These are phyloP conservation scores for Aphelenchoides besseyi DNA, from an alignment of 1,140 invertebrate species.

Conservation along the genomic window DNA sequence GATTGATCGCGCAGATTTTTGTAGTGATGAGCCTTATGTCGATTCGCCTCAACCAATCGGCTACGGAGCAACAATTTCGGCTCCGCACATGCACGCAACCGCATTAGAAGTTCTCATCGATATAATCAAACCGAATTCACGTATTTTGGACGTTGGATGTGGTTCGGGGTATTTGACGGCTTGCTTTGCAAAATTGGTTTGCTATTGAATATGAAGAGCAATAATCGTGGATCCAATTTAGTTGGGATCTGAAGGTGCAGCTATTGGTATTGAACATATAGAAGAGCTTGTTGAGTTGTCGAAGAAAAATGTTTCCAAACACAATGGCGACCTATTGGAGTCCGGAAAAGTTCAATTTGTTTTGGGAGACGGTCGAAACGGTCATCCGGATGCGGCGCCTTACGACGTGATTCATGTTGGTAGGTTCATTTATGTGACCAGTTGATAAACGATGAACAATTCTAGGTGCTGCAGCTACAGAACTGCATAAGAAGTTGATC, in stretches of 20 bases:
- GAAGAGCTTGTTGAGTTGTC: slow-evolving; percentile 76
- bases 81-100: slow-evolving; percentile 86
- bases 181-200: slow-evolving; percentile 82
- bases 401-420: slow-evolving; percentile 92
- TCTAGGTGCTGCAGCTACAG: slow-evolving; percentile 71
- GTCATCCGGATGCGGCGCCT: slow-evolving; percentile 72
- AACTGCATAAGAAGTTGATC: no score
- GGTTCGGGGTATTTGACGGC: slow-evolving; percentile 90
- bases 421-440: slow-evolving; percentile 74
- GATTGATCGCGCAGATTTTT: slow-evolving; percentile 79
- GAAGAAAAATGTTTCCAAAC: slow-evolving; percentile 74
- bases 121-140: slow-evolving; percentile 74
- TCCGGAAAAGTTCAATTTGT: slow-evolving; percentile 69
- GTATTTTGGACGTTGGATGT: slow-evolving; percentile 86
- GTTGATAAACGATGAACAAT: slow-evolving; percentile 28
- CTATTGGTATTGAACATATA: slow-evolving; percentile 89
- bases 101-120: slow-evolving; percentile 79
- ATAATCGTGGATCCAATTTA: no score
- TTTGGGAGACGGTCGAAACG: slow-evolving; percentile 80
- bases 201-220: not conserved
- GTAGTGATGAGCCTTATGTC: slow-evolving; percentile 74
- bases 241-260: slow-evolving; percentile 72
- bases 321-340: slow-evolving; percentile 71
- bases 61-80: slow-evolving; percentile 85
- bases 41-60: slow-evolving; percentile 76